These are phyloP conservation scores for Albula goreensis DNA, from an alignment of 2,113 vertebrate genomes.

Conservation along the genomic window DNA sequence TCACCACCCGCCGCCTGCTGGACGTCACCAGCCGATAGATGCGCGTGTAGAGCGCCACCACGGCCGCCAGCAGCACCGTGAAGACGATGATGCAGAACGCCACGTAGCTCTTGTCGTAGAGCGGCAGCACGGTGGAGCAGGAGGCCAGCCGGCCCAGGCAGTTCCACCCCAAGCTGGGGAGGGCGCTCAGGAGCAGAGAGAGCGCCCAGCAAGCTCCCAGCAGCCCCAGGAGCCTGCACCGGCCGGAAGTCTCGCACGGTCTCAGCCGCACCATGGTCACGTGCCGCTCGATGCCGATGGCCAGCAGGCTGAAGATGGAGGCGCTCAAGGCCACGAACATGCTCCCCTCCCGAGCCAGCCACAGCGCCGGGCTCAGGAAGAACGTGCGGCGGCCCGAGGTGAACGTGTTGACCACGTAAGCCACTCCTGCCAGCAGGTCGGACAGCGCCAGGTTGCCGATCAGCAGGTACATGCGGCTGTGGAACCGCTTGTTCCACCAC, in stretches of 20 bases:
- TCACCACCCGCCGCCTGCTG: slow-evolving; percentile 68
- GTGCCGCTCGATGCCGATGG: slow-evolving; percentile 74
- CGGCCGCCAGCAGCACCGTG: slow-evolving; percentile 67
- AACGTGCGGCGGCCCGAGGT: slow-evolving; percentile 67
- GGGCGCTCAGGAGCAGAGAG: slow-evolving; percentile 66
- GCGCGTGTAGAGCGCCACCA: slow-evolving; percentile 72
- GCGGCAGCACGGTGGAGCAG: slow-evolving; percentile 75
- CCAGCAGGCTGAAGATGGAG: slow-evolving; percentile 74
- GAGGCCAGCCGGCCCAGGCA: slow-evolving; percentile 57
- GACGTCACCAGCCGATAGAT: slow-evolving; percentile 74
- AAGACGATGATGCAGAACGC: slow-evolving; percentile 74
- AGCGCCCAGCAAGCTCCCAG: slow-evolving; percentile 72
- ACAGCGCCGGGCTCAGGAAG: slow-evolving; percentile 65
- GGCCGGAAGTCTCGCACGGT: slow-evolving; percentile 65
- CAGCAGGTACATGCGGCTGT: slow-evolving; percentile 74
- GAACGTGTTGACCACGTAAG: slow-evolving; percentile 72
- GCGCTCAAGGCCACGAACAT: slow-evolving; percentile 76
- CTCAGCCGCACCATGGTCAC: slow-evolving; percentile 75
- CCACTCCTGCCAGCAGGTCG: slow-evolving; percentile 73
- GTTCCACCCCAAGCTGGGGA: slow-evolving; percentile 75
- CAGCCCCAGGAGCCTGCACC: slow-evolving; percentile 64
- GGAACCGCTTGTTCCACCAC: slow-evolving; percentile 72
- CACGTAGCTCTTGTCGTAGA: slow-evolving; percentile 72
- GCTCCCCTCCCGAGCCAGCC: slow-evolving; percentile 74
- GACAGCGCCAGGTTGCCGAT: slow-evolving; percentile 76